Evolutionary conservation across 2,888 invertebrate species (phyloP), one percentile per base, ranked within the genome.

Genomic region (Tholera decimalis): DNA sequence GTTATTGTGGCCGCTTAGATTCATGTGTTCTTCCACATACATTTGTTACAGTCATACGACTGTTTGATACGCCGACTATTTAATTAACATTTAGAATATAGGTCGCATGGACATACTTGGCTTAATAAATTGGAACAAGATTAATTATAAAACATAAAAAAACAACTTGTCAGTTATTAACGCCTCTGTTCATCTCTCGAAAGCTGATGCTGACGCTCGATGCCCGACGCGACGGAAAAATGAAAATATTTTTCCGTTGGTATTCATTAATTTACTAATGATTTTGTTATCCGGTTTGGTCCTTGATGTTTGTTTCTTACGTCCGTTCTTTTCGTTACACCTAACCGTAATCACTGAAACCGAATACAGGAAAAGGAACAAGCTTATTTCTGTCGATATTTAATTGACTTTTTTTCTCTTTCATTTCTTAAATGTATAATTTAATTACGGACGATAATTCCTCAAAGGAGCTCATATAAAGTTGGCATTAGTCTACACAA

Each of bases 61-160:
- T 60, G 49, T 77, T 80, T 83, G 83, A 80, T 77, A 53, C 49
- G 58, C 83, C 81, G 83, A 64, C 66, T 56, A 68, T 77, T 83
- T 74, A 80, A 83, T 83, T 80, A 71, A 62, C 49, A 49, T 62
- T 57, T 56, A 28, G 44, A 58, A 74, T 71, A 51, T 64, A 60
- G 83, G 70, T 58, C 77, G 58, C 49, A 63, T 35, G 15, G 35
- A 57, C 50, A 59, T 63, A 43, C 55, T 53, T 61, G 30, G 46
- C 46, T 54, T 60, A 55, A 63, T 60, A 67, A 65, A 79, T 75
- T 73, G n/a, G 24, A 44, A 65, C 51, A 56, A n/a, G 3, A 51
- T 51, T 37, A 43, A 57, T 35, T 4, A 35, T 22, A 20, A 39
- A 47, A 47, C 39, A 37, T 11, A 20, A 9, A 47, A 49, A 56